phyloP scores from a whole-genome alignment of 1,140 invertebrate genomes.

The Drosophila lini region DNA sequence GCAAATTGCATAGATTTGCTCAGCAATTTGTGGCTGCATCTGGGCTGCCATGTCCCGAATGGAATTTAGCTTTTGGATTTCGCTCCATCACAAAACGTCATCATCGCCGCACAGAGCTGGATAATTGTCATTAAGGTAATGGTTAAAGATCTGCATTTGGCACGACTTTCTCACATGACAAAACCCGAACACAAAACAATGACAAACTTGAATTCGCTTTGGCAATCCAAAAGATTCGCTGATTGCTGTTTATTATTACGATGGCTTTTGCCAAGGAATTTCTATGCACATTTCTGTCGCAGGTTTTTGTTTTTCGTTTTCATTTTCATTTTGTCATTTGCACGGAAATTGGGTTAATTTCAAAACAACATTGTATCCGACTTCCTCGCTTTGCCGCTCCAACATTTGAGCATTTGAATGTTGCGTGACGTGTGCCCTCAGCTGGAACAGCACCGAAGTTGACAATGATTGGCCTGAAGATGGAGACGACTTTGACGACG shows the following conservation, averaged over 20 bases:
- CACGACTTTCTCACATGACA: constrained; percentile 77
- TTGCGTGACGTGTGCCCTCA: constrained; percentile 52
- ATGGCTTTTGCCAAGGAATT: constrained; percentile 43
- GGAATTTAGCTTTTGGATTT: constrained; percentile 23
- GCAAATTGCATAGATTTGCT: constrained; percentile 48
- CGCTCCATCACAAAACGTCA: constrained; percentile 19
- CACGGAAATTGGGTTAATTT: constrained; percentile 57
- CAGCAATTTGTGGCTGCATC: constrained; percentile 26
- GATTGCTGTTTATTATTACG: constrained; percentile 75
- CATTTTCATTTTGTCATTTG: constrained; percentile 47
- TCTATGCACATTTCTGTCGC: constrained; percentile 13
- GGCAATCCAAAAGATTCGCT: constrained; percentile 62
- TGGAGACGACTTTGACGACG: constrained; percentile 1
- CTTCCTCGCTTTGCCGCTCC: constrained; percentile 29
- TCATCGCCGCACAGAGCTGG: not conserved
- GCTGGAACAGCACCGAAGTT: constrained; percentile 27
- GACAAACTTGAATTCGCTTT: constrained; percentile 57
- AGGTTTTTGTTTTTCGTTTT: constrained; percentile 27
- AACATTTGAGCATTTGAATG: constrained; percentile 34
- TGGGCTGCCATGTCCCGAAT: constrained; percentile 5
- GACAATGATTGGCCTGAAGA: constrained; percentile 28
- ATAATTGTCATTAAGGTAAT: constrained; percentile 63
- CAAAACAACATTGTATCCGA: constrained; percentile 39
- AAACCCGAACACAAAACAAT: constrained; percentile 50
- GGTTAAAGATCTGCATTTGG: constrained; percentile 67